Base-by-base conservation (phyloP, 2,888 invertebrate genomes). In the Pycnomerus fuliginosus region DNA sequence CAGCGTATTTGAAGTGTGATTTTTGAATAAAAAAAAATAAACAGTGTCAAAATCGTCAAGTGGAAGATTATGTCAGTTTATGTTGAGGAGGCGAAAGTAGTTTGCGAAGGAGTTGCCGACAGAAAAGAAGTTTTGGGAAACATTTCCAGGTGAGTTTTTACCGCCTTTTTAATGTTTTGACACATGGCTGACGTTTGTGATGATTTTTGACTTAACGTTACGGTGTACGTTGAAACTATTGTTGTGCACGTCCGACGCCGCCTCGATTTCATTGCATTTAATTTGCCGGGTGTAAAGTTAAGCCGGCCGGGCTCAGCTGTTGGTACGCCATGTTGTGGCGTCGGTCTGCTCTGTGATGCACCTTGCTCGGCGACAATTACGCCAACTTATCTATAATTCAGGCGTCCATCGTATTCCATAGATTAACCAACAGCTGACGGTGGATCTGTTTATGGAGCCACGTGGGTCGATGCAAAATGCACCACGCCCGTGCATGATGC, bases 31-130 rank as follows among this genome's bases (percentile, higher is more conserved):
- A 60, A 61, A 61, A 60, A n/a, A n/a, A n/a, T 62, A 60, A 59
- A 61, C 62, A 55, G 62, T 63, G 60, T 23, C 27, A 41, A 43
- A 47, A 22, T 45, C 25, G 5, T 32, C 35, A 41, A 33, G 25
- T 31, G 15, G 4, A 35, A 55, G 58, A 67, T 60, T 73, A 79
- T 79, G 78, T 79, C 78, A 69, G 73, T 77, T 70, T 76, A 76
- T 71, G 72, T 68, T 61, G 69, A 67, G 61, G 73, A 72, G 56
- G 76, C 76, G 60, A 73, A 74, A 62, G 69, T 75, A 58, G 71
- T 76, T 67, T 71, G 75, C 65, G 74, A 78, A 56, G 76, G 76
- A 74, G 74, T 68, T 73, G 73, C 60, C 64, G 76, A 76, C 59
- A 74, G 72, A 61, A 74, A 75, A 60, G 35, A 39, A n/a, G 67